Percentiles rank a stretch among this genome's conserved stretches.
Conservation (phyloP, 2,113 vertebrate species). For the Heterotilapia buettikoferi region DNA sequence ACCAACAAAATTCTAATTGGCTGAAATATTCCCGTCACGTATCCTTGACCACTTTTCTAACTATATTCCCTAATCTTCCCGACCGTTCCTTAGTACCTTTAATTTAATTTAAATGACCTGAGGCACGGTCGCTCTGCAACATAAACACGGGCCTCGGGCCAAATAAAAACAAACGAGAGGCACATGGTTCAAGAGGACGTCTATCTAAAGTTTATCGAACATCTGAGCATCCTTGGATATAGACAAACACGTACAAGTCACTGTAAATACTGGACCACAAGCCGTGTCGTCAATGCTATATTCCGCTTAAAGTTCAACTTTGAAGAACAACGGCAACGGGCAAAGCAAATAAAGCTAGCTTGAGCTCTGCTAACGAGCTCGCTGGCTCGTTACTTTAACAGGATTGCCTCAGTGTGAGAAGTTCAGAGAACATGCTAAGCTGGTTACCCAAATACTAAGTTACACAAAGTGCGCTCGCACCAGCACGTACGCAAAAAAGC, state of each 20-base stretch:
- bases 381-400: constrained; percentile 37
- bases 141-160: neutral
- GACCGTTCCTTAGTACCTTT: neutral
- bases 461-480: neutral
- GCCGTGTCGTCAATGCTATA: accelerated
- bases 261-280: accelerated
- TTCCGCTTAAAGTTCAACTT: neutral
- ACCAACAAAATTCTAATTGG: neutral
- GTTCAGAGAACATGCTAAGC: constrained; percentile 43
- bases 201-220: neutral
- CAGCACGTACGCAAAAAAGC: neutral
- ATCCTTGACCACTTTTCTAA: neutral
- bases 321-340: neutral
- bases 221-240: neutral
- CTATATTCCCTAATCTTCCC: neutral
- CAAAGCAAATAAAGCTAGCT: neutral
- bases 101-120: neutral
- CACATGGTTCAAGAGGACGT: constrained; percentile 31
- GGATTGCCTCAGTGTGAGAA: constrained; percentile 27
- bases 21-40: neutral
- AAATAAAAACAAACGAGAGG: constrained; percentile 61
- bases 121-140: neutral
- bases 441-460: constrained; percentile 5
- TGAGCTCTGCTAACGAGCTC: constrained; percentile 6
- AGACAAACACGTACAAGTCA: neutral